Conservation (phyloP, 2,888 invertebrate genomes). For the Aphidius colemani region DNA sequence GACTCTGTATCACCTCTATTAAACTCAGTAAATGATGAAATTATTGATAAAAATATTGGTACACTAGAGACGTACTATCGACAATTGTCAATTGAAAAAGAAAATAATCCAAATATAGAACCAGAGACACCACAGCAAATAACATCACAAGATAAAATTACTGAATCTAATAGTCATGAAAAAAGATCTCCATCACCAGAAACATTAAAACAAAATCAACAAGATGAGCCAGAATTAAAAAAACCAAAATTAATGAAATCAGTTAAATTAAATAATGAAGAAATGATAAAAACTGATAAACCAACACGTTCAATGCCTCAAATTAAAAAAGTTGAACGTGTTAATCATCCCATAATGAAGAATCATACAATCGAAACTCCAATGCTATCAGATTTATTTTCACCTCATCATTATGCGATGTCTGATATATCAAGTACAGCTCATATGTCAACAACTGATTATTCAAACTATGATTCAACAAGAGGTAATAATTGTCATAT, state of each 20-base stretch:
- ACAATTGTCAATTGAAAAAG: conserved; percentile 20
- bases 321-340: conserved; percentile 18
- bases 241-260: background rate
- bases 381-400: conserved; percentile 23
- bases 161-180: background rate
- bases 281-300: background rate
- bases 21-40: background rate
- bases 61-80: conserved; percentile 12
- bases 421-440: conserved; percentile 4
- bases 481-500: too few species aligned
- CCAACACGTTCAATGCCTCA: conserved; percentile 1
- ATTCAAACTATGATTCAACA: background rate
- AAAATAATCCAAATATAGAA: background rate
- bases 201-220: background rate
- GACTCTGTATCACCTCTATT: too few species aligned
- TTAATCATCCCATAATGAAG: conserved; percentile 11
- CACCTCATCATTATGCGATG: conserved; percentile 15
- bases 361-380: conserved; percentile 20
- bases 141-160: background rate
- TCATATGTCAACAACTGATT: conserved; percentile 1
- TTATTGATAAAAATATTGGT: background rate
- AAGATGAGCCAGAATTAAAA: background rate
- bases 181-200: background rate
- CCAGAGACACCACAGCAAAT: too few species aligned
- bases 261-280: background rate